Percentiles rank a stretch among this genome's conserved stretches.
These are phyloP conservation scores for Diplodus puntazzo DNA, from an alignment of 2,797 vertebrate species.

Conservation along the genomic window DNA sequence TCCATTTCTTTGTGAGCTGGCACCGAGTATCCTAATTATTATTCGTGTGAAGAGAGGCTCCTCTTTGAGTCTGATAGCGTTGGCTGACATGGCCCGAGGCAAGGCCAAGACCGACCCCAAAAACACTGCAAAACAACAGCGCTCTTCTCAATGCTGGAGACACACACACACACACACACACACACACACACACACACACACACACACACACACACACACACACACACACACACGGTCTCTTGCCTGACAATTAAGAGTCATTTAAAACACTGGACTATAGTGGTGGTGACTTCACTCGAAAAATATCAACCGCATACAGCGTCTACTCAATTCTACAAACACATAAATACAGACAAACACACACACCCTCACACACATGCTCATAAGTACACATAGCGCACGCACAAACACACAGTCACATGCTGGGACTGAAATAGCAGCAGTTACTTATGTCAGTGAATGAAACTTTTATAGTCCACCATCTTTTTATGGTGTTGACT, in stretches of 20 bases:
- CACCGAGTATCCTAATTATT: conserved; percentile 74
- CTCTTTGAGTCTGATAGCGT: conserved; percentile 64
- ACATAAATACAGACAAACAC: neutral
- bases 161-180: conserved; percentile 17
- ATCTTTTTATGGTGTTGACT: conserved; percentile 58
- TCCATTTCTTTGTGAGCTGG: conserved; percentile 68
- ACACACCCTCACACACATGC: neutral
- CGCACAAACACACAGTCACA: conserved; percentile 29
- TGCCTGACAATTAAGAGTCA: conserved; percentile 12
- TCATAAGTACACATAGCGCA: conserved; percentile 2
- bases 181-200: neutral
- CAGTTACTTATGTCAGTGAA: conserved; percentile 68
- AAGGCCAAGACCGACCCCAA: conserved; percentile 55
- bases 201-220: conserved; percentile 16
- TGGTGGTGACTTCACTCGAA: neutral
- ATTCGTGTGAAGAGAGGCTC: conserved; percentile 72
- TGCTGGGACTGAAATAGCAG: conserved; percentile 66
- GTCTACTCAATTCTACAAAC: neutral
- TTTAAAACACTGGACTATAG: conserved; percentile 7
- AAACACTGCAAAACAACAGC: conserved; percentile 58
- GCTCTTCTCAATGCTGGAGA: conserved; percentile 43
- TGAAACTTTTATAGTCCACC: conserved; percentile 62
- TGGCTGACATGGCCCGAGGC: conserved; percentile 70
- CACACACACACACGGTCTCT: neutral
- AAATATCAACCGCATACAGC: neutral